phyloP scores from a whole-genome alignment of 2,797 vertebrate species.

The Ceryle rudis region DNA sequence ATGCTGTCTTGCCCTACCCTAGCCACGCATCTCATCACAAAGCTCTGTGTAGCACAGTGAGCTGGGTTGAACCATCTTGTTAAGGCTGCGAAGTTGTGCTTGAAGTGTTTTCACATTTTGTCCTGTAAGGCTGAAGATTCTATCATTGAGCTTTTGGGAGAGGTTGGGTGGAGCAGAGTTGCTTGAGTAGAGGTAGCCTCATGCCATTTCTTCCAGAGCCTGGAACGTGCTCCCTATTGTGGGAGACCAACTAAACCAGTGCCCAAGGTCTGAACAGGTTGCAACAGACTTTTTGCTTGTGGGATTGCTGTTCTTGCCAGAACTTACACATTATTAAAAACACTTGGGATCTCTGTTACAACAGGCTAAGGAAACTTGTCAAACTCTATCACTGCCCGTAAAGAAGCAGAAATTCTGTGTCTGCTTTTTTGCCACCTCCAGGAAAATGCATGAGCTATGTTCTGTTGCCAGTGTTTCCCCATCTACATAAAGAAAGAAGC shows the following conservation, averaged over 20 bases:
- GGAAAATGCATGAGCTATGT: background rate
- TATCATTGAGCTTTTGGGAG: background rate
- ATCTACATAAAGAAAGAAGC: background rate
- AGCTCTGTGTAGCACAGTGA: background rate
- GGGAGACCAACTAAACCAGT: background rate
- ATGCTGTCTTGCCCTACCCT: accelerated
- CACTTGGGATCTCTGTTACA: background rate
- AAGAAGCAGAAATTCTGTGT: background rate
- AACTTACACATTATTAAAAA: background rate
- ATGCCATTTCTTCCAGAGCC: background rate
- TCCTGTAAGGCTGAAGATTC: background rate
- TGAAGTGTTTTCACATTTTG: background rate
- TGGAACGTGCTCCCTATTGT: background rate
- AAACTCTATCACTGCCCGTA: background rate
- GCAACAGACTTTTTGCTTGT: background rate
- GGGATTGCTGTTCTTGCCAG: background rate
- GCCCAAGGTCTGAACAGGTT: background rate
- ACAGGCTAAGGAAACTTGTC: background rate
- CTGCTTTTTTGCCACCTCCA: background rate
- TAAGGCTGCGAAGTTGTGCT: background rate
- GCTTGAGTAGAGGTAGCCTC: background rate
- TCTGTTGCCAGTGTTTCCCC: background rate
- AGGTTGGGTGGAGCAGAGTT: background rate
- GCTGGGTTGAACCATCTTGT: background rate
- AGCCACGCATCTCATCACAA: background rate